phyloP scores from a whole-genome alignment of 1,140 invertebrate species.

The Oppia nitens region DNA sequence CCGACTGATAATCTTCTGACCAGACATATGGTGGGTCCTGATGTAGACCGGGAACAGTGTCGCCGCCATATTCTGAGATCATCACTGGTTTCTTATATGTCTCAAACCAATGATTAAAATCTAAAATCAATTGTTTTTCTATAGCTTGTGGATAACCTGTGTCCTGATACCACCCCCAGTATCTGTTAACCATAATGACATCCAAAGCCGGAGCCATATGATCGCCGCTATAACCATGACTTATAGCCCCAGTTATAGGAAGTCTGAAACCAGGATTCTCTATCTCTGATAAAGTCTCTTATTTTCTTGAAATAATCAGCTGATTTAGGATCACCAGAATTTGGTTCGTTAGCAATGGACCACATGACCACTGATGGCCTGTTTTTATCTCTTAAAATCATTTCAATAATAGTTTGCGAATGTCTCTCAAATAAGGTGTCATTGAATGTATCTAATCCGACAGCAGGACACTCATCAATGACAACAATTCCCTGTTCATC shows the following conservation, averaged over 20 bases:
- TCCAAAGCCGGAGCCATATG: conserved; percentile 50
- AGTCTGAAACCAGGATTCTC: conserved; percentile 48
- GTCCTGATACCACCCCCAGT: conserved; percentile 82
- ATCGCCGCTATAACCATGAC: conserved; percentile 31
- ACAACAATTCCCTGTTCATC: conserved; percentile 86
- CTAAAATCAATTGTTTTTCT: conserved; percentile 44
- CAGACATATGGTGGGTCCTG: conserved; percentile 62
- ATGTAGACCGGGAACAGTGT: conserved; percentile 74
- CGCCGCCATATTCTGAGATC: conserved; percentile 87
- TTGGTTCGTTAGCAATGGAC: conserved; percentile 88
- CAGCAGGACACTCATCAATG: conserved; percentile 86
- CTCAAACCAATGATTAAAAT: conserved; percentile 63
- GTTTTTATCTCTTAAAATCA: conserved; percentile 71
- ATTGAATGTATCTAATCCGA: conserved; percentile 57
- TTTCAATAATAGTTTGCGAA: conserved; percentile 58
- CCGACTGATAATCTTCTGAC: conserved; percentile 84
- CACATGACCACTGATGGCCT: conserved; percentile 84
- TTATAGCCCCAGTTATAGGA: conserved; percentile 56
- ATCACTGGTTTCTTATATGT: conserved; percentile 61
- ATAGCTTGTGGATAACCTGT: conserved; percentile 61
- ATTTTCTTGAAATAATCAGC: conserved; percentile 54
- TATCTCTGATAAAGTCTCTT: conserved; percentile 24
- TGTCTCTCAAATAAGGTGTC: conserved; percentile 52
- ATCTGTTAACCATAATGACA: conserved; percentile 82
- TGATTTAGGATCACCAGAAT: conserved; percentile 43